Evolutionary conservation across 2,888 invertebrate genomes (phyloP).

Genomic region (Gymnosoma rotundatum): DNA sequence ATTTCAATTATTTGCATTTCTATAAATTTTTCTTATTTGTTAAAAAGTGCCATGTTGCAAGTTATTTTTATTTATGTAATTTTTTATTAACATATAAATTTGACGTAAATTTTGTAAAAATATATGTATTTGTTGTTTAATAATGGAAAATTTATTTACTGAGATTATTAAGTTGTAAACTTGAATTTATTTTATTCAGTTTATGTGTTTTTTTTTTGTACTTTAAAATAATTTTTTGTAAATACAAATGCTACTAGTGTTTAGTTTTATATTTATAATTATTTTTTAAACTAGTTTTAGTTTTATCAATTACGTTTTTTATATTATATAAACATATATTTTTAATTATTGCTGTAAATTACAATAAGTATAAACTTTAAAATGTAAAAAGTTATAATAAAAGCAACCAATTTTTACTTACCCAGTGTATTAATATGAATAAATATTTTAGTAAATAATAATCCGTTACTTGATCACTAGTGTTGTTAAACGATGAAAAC

Average conservation of each 20-base stretch:
- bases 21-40: conserved; percentile 41
- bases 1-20: conserved; percentile 24
- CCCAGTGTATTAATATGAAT: conserved; percentile 7
- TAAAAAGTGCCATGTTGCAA: conserved; percentile 69
- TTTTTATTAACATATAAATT: conserved; percentile 15
- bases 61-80: conserved; percentile 45
- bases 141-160: conserved; percentile 24
- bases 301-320: conserved; percentile 42
- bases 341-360: conserved; percentile 31
- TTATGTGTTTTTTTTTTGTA: conserved; percentile 22
- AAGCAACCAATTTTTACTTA: conserved; percentile 28
- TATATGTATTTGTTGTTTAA: conserved; percentile 29
- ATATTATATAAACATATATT: not conserved
- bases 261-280: conserved; percentile 48
- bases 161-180: conserved; percentile 56
- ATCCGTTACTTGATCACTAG: no score
- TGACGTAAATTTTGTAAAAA: conserved; percentile 30
- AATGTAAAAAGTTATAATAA: conserved; percentile 47
- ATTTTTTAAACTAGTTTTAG: conserved; percentile 26
- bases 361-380: conserved; percentile 26
- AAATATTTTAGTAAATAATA: not conserved
- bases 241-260: conserved; percentile 57
- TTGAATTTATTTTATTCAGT: conserved; percentile 51
- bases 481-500: no score
- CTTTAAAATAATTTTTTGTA: conserved; percentile 49